Conservation (phyloP, 1,140 invertebrate genomes). For the Meloidogyne exigua region DNA sequence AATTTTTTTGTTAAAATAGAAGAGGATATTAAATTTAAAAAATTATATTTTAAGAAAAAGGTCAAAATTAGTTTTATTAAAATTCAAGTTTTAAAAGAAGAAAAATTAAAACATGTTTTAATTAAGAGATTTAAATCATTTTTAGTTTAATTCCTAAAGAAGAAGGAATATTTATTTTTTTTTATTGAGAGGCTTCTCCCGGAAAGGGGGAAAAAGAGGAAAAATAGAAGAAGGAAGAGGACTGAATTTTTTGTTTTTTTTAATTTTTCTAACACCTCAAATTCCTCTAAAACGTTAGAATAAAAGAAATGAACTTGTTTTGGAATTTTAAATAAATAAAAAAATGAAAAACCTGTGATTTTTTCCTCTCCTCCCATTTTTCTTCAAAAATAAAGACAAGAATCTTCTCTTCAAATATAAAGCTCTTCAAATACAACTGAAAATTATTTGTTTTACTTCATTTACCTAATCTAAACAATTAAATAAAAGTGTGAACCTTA, state of each 20-base stretch:
- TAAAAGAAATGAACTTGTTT: not conserved
- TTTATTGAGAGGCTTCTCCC: not conserved
- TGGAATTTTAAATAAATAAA: no score
- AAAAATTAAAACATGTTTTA: not conserved
- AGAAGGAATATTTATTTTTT: not conserved
- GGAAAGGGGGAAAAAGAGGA: not conserved
- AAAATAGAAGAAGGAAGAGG: not conserved
- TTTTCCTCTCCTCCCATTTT: not conserved
- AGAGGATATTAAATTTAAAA: not conserved
- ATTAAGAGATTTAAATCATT: not conserved
- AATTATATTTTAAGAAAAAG: not conserved
- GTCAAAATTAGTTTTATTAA: not conserved
- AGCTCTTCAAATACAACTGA: not conserved
- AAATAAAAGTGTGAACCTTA: not conserved
- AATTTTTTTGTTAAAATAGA: not conserved
- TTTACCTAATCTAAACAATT: not conserved
- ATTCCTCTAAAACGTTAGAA: not conserved
- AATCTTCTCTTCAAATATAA: not conserved
- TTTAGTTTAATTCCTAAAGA: not conserved
- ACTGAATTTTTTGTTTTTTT: not conserved
- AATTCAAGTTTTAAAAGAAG: not conserved
- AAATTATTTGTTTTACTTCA: not conserved
- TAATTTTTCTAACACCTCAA: not conserved
- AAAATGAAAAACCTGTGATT: not conserved
- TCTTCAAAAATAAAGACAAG: no score